Evolutionary conservation across 2,113 vertebrate genomes (phyloP), one percentile per base, ranked within the genome.

Genomic region (Cervus canadensis): DNA sequence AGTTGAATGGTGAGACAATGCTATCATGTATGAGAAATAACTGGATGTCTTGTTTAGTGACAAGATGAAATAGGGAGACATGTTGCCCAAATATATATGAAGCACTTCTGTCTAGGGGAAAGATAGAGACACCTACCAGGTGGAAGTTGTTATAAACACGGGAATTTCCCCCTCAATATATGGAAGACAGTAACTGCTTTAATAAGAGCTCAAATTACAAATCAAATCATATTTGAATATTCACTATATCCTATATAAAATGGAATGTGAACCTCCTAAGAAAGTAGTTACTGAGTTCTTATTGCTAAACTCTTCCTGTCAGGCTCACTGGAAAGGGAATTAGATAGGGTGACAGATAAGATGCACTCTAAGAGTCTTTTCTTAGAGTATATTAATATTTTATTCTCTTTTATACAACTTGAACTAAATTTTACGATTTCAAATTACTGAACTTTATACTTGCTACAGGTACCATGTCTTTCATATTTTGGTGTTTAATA

Each of bases 121-220:
- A 87, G 28, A 93, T 94, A 88, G 30, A 87, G 54, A 67, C 11
- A 86, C 90, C 45, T 52, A 94, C 7, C 28, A 17, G 52, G 23
- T 74, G 7, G 16, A 96, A 89, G 26, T 67, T 81, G 21, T 67
- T 81, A 95, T 10, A 95, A 79, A 64, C 7, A 90, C 8, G 56
- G 1, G 74, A 9, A 76, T 74, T 95, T 71, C 71, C 28, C 25
- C 28, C 87, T 92, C 60, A 71, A 83, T 30, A 54, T 89, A 62
- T 8, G 43, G 14, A 92, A 78, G 52, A 82, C 17, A 89, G 64
- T 50, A 82, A 83, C 67, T 71, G 83, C 23, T 59, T 36, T 67
- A 95, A 82, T 54, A 92, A 74, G 45, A 96, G 40, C 16, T 74
- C 45, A 60, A 40, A 45, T 52, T 87, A 96, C 97, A 94, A 94